Evolutionary conservation across 1,140 invertebrate genomes (phyloP), one percentile per base, ranked within the genome.

Genomic region (Ceratosolen fusciceps): DNA sequence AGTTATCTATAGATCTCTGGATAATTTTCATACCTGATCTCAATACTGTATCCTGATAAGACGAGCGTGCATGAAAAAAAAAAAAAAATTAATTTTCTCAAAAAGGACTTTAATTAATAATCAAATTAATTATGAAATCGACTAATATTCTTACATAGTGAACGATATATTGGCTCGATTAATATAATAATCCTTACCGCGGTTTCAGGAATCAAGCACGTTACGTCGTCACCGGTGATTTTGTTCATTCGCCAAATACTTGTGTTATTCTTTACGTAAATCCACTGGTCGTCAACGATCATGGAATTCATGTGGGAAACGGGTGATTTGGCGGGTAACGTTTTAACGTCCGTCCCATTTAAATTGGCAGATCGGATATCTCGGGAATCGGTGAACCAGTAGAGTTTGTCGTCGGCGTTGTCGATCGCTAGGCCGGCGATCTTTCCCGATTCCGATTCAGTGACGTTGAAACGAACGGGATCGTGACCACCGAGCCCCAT

Each of bases 201-300:
- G 26, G n/a, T 9, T 34, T 74, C 72, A 21, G 72, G 72, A n/a
- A 74, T 56, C 3, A 74, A 26, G 8, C 72, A 74, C 16, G 3
- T 47, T 9, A 24, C 37, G 0, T 74, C 14, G 10, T n/a, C 37
- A 8, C 72, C 72, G 10, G 34, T 62, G 3, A 16, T 21, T 37
- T 74, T 74, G 31, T 74, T 39, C 21, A 74, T 74, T 21, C 56
- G 54, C 72, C 72, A 74, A 24, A 74, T 74, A 24, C 54, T 74
- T 54, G 19, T 60, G 2, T 47, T 19, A 26, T 74, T 74, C 19
- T 74, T 74, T 3, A 74, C 29, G 37, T 74, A 74, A 1, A 74
- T 3, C 72, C 56, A 74, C 1, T 74, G 29, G 0, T 29, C 21
- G n/a, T 74, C 72, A 5, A 74, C 16, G 1, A 74, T 54, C 54